Evolutionary conservation across 2,797 vertebrate species (phyloP), one percentile per base, ranked within the genome.

Genomic region (Gouania willdenowi): DNA sequence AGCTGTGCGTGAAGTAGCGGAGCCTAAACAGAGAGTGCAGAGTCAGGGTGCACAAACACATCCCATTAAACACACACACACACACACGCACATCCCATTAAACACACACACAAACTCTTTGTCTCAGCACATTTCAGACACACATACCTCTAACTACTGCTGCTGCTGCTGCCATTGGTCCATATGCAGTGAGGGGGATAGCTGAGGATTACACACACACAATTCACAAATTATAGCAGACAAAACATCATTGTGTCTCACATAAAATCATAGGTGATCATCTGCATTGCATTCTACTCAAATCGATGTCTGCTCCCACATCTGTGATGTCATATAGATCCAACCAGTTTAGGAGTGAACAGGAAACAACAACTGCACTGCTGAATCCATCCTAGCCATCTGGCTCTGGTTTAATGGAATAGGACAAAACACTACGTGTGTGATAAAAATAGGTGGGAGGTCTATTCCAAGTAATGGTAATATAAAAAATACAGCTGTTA

Each of bases 171-270:
- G 95, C 94, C 93, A 96, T 96, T 51, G 95, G 95, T 87, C 94
- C 93, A 2, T 97, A 97, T 1, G 95, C 94, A 41, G 94, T 95
- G 84, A 98, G 89, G 48, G 95, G 95, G 71, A 97, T 98, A 55
- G 95, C 95, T 97, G 80, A 10, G 53, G 70, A 51, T 51, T 9
- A 53, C 15, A 72, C 26, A n/a, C 37, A 67, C 25, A 64, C 17
- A 70, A 20, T 20, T 4, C 20, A 4, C 15, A 39, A 25, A 50
- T 60, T 25, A 60, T 26, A 37, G 21, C 34, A 63, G 41, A 50
- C 27, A 37, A 20, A 27, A 34, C 26, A n/a, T 36, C 36, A 25
- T 5, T 43, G 37, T 34, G 41, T 40, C 27, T 39, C 18, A 8
- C 32, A 30, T 44, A 14, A 57, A 25, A 53, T 52, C 22, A 30